Base-by-base conservation (phyloP, 2,113 vertebrate genomes). In the Ia io region DNA sequence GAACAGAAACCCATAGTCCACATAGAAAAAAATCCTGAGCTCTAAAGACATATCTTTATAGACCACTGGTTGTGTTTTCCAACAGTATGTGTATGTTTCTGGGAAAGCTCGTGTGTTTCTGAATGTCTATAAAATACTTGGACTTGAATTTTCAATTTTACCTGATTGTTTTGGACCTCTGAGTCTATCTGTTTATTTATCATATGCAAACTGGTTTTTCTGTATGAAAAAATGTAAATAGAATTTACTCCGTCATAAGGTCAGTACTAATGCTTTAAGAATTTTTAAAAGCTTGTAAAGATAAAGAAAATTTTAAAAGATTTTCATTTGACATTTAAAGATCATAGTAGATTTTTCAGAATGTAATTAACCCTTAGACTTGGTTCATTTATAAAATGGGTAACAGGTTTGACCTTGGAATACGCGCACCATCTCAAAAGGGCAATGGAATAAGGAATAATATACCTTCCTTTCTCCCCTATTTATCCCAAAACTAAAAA, bases 261-360 rank as follows among this genome's bases (percentile, higher is more conserved):
- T 93, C 61, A 94, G 49, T 56, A 88, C 32, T 84, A 32, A 67
- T 59, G 9, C 32, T 92, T 76, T 71, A 90, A 87, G 76, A 47
- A 95, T 77, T 47, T 47, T 90, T 92, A 92, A 85, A 49, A 95
- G 63, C 35, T 90, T 95, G 32, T 74, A 77, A 92, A 92, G 25
- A 91, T 83, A 71, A 87, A 93, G 32, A 44, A 69, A 94, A 77
- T n/a, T 82, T 90, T 16, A 67, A 73, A 92, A 90, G 16, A 70
- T 92, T 90, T 94, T 73, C 47, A 78, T 96, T 92, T 96, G 88
- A 85, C 77, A 73, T 90, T 91, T 96, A 23, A 93, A 90, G 40
- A 91, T 40, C 49, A 93, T 77, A 90, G 82, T n/a, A n/a, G n/a
- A n/a, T n/a, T 80, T 89, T 87, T 90, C 63, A 92, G 91, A 93